phyloP scores from a whole-genome alignment of 1,140 invertebrate genomes.

The Brachionus manjavacas region DNA sequence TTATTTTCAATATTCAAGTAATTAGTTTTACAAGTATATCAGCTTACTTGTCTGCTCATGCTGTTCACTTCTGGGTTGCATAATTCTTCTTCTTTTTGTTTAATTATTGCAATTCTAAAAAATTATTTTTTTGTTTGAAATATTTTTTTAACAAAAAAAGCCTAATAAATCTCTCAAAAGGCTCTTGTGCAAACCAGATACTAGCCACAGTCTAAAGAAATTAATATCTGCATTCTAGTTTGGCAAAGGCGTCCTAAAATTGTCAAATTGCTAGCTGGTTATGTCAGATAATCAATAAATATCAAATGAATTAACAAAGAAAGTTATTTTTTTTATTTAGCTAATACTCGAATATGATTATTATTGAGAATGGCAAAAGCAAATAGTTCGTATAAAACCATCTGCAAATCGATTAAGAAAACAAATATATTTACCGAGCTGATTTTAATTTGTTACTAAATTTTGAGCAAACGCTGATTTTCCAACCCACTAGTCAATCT shows the following conservation, averaged over 20 bases:
- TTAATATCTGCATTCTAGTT: neutral
- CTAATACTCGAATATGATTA: neutral
- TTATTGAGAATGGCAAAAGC: neutral
- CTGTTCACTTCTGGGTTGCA: neutral
- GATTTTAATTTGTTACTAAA: constrained; percentile 6
- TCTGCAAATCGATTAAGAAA: constrained; percentile 21
- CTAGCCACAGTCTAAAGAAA: neutral
- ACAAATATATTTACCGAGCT: neutral
- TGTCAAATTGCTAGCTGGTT: neutral
- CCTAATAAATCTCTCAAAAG: neutral
- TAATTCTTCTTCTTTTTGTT: neutral
- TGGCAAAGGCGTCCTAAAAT: neutral
- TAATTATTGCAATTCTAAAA: neutral
- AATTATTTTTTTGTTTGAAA: neutral
- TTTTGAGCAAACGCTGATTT: neutral
- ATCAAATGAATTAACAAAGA: neutral
- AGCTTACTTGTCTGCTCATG: neutral
- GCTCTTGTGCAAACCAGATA: neutral
- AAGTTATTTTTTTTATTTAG: neutral
- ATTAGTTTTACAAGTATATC: constrained; percentile 14
- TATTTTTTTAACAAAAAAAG: neutral
- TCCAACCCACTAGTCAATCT: neutral
- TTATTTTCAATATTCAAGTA: neutral
- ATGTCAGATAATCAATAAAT: constrained; percentile 16
- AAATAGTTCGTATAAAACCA: neutral